These are phyloP conservation scores for Acromyrmex charruanus DNA, from an alignment of 1,140 invertebrate genomes.

Conservation along the genomic window DNA sequence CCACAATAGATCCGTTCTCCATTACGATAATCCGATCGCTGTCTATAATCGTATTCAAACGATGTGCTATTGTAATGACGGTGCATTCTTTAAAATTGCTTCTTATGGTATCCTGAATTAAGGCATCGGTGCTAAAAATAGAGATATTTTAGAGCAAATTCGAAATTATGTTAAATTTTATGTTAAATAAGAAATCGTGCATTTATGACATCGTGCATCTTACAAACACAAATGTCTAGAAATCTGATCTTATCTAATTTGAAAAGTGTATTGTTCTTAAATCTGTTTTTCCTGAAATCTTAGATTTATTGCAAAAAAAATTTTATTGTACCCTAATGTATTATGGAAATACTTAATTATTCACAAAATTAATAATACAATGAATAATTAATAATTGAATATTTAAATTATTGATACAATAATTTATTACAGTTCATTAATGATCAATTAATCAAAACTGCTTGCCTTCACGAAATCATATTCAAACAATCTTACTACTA, in stretches of 20 bases:
- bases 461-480: neutral
- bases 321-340: neutral
- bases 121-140: constrained; percentile 86
- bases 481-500: neutral
- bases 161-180: neutral
- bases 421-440: neutral
- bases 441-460: neutral
- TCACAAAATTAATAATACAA: neutral
- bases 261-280: neutral
- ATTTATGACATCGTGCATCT: neutral
- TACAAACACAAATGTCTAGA: neutral
- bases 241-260: neutral
- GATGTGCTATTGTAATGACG: constrained; percentile 90
- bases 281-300: neutral
- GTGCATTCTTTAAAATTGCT: constrained; percentile 88
- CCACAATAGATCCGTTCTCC: constrained; percentile 86
- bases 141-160: neutral
- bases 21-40: constrained; percentile 88
- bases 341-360: neutral
- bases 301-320: neutral
- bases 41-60: constrained; percentile 91
- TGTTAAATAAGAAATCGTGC: neutral
- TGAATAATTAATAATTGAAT: neutral
- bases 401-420: neutral
- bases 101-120: constrained; percentile 87